A percentile compares a stretch with the other conserved stretches of the same genome.
Evolutionary conservation across 2,797 vertebrate genomes (phyloP).

Genomic region (Psittacula echo): DNA sequence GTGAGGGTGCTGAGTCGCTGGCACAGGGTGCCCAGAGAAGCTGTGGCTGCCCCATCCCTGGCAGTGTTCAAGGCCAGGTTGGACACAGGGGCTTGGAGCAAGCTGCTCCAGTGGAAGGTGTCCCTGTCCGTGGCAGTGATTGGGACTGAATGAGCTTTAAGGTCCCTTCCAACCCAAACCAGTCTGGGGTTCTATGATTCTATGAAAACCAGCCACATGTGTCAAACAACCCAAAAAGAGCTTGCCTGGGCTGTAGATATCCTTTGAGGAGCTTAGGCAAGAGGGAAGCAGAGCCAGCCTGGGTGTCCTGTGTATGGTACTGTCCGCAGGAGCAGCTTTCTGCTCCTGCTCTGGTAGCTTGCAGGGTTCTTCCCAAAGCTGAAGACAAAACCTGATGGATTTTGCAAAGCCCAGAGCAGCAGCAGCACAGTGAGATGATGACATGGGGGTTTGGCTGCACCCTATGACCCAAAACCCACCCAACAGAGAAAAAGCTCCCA

Average conservation of each 20-base stretch:
- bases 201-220: neutral
- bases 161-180: neutral
- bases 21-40: too few relatives aligned
- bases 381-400: neutral
- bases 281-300: neutral
- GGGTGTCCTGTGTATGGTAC: neutral
- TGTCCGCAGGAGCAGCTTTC: neutral
- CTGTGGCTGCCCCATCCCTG: too few relatives aligned
- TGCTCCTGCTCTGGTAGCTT: neutral
- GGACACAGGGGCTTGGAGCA: too few relatives aligned
- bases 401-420: neutral
- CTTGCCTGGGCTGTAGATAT: neutral
- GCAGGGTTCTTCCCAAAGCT: neutral
- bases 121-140: too few relatives aligned
- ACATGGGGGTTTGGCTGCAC: neutral
- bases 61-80: too few relatives aligned
- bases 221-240: neutral
- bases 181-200: neutral
- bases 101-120: too few relatives aligned
- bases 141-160: neutral
- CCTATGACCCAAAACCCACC: neutral
- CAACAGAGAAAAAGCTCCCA: neutral
- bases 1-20: neutral
- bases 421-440: neutral
- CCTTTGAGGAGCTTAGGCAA: neutral